phyloP scores from a whole-genome alignment of 2,888 invertebrate species.

The Drosophila neonasuta region DNA sequence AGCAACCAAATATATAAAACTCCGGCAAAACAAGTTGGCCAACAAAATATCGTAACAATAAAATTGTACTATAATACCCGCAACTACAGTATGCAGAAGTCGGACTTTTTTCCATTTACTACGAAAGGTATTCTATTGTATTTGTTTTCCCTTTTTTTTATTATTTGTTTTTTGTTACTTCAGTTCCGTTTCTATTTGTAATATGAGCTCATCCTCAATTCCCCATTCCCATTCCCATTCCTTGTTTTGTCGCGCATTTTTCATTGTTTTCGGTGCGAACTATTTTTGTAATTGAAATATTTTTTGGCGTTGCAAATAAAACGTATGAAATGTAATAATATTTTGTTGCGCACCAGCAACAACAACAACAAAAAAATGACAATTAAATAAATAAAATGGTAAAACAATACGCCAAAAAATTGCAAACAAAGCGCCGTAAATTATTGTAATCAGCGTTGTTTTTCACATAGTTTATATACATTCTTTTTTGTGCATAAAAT shows the following conservation, averaged over 20 bases:
- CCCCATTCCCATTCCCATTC: not conserved
- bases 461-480: not conserved
- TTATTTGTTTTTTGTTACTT: constrained; percentile 13
- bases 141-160: not conserved
- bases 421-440: constrained; percentile 4
- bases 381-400: constrained; percentile 7
- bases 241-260: constrained; percentile 16
- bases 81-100: constrained; percentile 22
- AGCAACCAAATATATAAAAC: constrained; percentile 49
- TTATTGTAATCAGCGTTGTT: not conserved
- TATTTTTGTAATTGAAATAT: constrained; percentile 66
- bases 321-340: constrained; percentile 17
- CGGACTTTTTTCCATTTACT: constrained; percentile 27
- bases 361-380: not conserved
- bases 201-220: constrained; percentile 17
- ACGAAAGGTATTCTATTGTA: constrained; percentile 24
- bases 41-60: constrained; percentile 68
- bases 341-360: not conserved
- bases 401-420: constrained; percentile 6
- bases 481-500: not conserved
- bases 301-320: constrained; percentile 33
- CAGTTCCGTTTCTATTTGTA: constrained; percentile 21
- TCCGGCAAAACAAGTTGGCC: constrained; percentile 41
- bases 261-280: constrained; percentile 21
- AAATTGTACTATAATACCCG: constrained; percentile 60